These are phyloP conservation scores for Halyomorpha halys DNA, from an alignment of 1,140 invertebrate species.

Conservation along the genomic window DNA sequence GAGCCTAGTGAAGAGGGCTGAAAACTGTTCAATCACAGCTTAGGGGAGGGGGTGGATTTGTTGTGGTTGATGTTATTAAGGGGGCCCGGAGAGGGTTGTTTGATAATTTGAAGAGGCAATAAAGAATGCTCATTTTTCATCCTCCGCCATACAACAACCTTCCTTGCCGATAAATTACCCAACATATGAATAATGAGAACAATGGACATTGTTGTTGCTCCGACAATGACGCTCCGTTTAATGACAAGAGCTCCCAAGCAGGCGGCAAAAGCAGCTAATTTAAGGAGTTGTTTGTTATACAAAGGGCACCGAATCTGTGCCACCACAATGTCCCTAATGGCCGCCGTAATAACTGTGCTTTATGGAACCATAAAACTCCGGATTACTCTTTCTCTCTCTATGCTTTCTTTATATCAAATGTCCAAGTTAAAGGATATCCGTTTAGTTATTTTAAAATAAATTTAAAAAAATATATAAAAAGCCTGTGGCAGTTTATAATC, in stretches of 20 bases:
- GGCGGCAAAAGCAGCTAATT: conserved; percentile 6
- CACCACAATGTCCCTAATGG: neutral
- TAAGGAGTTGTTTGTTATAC: conserved; percentile 9
- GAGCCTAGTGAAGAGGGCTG: too few species aligned
- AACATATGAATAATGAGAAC: conserved; percentile 12
- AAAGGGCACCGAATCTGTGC: neutral
- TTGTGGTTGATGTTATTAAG: conserved; percentile 2
- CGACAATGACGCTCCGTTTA: conserved; percentile 1
- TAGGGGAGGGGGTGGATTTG: too few species aligned
- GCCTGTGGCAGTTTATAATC: too few species aligned
- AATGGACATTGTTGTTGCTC: conserved; percentile 1
- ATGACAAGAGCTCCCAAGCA: conserved; percentile 2
- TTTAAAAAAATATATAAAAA: too few species aligned
- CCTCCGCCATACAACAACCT: neutral
- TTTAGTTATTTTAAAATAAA: too few species aligned
- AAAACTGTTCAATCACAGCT: too few species aligned
- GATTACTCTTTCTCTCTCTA: neutral
- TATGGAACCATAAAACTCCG: neutral
- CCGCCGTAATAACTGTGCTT: conserved; percentile 2
- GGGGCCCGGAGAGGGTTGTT: conserved; percentile 7
- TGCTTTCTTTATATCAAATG: too few species aligned
- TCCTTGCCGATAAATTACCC: conserved; percentile 3
- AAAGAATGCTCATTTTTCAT: conserved; percentile 12
- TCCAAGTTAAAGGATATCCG: too few species aligned
- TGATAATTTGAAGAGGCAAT: conserved; percentile 6